Evolutionary conservation across 2,888 invertebrate genomes (phyloP), one percentile per base, ranked within the genome.

Genomic region (Cordylochernes scorpioides): DNA sequence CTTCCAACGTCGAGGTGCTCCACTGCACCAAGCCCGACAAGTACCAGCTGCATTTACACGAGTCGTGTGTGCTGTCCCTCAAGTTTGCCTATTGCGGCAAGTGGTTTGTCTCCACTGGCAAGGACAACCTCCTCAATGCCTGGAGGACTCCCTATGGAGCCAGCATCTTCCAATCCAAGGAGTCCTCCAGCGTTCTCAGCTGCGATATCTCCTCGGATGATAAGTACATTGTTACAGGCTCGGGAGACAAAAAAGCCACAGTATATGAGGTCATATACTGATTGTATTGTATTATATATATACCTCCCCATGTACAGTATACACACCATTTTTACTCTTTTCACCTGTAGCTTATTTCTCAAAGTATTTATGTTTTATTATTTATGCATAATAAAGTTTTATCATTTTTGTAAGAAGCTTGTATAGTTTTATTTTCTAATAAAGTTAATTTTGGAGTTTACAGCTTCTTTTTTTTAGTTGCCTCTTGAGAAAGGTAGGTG

Each of bases 141-240:
- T 88, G 84, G 84, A 65, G 82, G 51, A 80, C 84, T 44, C 86
- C 86, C 1, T 82, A 82, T 47, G 84, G 84, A 31, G 80, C 82
- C 36, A 77, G 75, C 48, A 80, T 86, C 59, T 82, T 84, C 65
- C 52, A 59, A 54, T 57, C 58, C 24, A 84, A 84, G 60, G 88
- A 88, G 61, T 75, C 80, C 17, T 84, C 84, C 37, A 84, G 84
- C 46, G 86, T 88, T 45, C 64, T 91, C 40, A 82, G 84, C 59
- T 88, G 86, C 61, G 88, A 88, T 64, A 86, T 88, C 50, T 84
- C 86, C 30, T 69, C 74, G 29, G 86, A 91, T 57, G 86, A 88
- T 60, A 82, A 82, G 52, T 84, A 78, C 59, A 82, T 88, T 44
- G 82, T 88, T 46, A 86, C 86, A 29, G 88, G 88, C 41, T 84